A percentile compares a stretch with the other conserved stretches of the same genome.
Evolutionary conservation across 2,888 invertebrate species (phyloP).

Genomic region (Drosophila helvetica): DNA sequence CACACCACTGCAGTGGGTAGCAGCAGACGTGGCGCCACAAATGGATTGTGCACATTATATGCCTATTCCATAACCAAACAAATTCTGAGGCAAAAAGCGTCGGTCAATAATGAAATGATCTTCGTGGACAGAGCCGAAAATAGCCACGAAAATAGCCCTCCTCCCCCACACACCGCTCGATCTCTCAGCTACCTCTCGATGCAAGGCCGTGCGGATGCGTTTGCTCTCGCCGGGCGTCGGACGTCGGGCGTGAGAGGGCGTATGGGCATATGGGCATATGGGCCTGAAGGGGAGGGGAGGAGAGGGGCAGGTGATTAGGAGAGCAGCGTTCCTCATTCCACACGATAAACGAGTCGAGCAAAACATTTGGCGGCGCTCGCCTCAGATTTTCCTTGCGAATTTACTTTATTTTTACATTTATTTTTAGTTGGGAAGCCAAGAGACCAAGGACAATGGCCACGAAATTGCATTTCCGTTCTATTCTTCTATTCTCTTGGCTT

Average conservation of each 20-base stretch:
- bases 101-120: slow-evolving; percentile 17
- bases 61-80: neutral
- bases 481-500: neutral
- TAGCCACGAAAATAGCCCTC: neutral
- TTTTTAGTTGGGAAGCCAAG: slow-evolving; percentile 75
- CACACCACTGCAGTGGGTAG: neutral
- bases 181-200: neutral
- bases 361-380: slow-evolving; percentile 44
- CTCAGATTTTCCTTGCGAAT: slow-evolving; percentile 46
- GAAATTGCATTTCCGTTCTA: slow-evolving; percentile 67
- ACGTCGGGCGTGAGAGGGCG: neutral
- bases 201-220: slow-evolving; percentile 44
- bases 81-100: neutral
- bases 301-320: neutral
- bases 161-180: neutral
- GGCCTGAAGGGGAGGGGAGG: neutral
- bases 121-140: slow-evolving; percentile 5
- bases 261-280: neutral
- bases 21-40: neutral
- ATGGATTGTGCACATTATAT: neutral
- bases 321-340: slow-evolving; percentile 40
- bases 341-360: slow-evolving; percentile 41
- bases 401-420: slow-evolving; percentile 62
- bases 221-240: slow-evolving; percentile 10
- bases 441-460: slow-evolving; percentile 77